These are phyloP conservation scores for Liopterus haemorrhoidalis DNA, from an alignment of 2,888 invertebrate species.

Conservation along the genomic window DNA sequence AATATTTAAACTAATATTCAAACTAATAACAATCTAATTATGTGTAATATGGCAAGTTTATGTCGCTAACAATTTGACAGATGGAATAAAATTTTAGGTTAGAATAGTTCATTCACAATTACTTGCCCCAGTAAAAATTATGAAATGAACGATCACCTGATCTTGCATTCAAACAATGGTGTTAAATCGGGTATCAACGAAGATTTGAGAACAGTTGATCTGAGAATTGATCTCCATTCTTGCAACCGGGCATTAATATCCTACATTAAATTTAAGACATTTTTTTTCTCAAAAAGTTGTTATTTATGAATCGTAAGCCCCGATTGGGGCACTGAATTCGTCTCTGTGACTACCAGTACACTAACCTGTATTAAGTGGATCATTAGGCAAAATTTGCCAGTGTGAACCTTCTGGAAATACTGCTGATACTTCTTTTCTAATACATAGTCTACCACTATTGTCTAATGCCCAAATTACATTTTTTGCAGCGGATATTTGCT, in stretches of 20 bases:
- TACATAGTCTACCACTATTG: constrained; percentile 63
- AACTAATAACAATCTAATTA: no score
- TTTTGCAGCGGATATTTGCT: constrained; percentile 59
- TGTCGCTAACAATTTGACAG: no score
- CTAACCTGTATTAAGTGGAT: constrained; percentile 52
- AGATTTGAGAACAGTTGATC: background rate
- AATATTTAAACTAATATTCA: no score
- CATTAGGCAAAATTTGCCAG: constrained; percentile 66
- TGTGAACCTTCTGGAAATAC: constrained; percentile 76
- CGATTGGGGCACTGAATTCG: background rate
- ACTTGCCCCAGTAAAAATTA: no score
- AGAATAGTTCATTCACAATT: no score
- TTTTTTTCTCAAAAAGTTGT: no score
- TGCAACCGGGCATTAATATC: no score
- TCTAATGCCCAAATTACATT: constrained; percentile 69
- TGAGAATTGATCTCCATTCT: no score
- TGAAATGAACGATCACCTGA: no score
- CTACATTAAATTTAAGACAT: constrained; percentile 6
- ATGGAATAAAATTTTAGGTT: no score
- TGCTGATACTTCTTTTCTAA: constrained; percentile 69
- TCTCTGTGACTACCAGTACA: constrained; percentile 10
- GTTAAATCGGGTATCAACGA: constrained; percentile 5
- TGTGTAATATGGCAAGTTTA: no score
- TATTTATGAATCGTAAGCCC: background rate
- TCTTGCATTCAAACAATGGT: constrained; percentile 11